Base-by-base conservation (phyloP, 2,888 invertebrate species). In the Torymus texanus region DNA sequence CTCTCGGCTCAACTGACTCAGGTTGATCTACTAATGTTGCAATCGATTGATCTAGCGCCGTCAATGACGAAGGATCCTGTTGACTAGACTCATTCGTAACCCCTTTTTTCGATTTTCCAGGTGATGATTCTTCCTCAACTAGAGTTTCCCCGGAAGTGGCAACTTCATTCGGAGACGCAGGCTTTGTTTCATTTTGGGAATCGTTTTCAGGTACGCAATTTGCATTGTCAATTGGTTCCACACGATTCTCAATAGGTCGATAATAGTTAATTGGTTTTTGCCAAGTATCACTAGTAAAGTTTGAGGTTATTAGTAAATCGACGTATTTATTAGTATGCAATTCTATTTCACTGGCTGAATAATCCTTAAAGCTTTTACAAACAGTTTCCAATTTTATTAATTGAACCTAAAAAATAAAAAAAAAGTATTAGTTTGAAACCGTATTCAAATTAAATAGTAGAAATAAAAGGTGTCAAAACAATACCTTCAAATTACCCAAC, bases 341-440 rank as follows among this genome's bases (percentile, higher is more conserved):
- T 13, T 85, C 84, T 2, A 84, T 29, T 50, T 84, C 82, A 0
- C 14, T 71, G 2, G 83, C 83, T 2, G 83, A 83, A 74, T 83
- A 83, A 18, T 82, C 81, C 29, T 63, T 58, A 24, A 79, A 74
- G 4, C 29, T 59, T 3, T 18, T 56, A 0, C 71, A 72, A 5
- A 84, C 50, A 2, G 65, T 29, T 58, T 84, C 83, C 2, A 86
- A 29, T 41, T 75, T 80, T 67, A 85, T 81, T 13, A 86, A 75
- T 16, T 80, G 59, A 74, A 81, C 81, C 79, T 81, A n/a, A 41
- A 24, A 55, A 72, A 61, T n/a, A n/a, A 16, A 61, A 62, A n/a
- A 29, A 29, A 29, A 29, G 29, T 29, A 29, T 29, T 29, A 29
- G 4, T 29, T 29, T 29, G 2, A 29, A 29, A 29, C 4, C 29